Conservation (phyloP, 2,113 vertebrate species). For the Ceyx cyanopectus region DNA sequence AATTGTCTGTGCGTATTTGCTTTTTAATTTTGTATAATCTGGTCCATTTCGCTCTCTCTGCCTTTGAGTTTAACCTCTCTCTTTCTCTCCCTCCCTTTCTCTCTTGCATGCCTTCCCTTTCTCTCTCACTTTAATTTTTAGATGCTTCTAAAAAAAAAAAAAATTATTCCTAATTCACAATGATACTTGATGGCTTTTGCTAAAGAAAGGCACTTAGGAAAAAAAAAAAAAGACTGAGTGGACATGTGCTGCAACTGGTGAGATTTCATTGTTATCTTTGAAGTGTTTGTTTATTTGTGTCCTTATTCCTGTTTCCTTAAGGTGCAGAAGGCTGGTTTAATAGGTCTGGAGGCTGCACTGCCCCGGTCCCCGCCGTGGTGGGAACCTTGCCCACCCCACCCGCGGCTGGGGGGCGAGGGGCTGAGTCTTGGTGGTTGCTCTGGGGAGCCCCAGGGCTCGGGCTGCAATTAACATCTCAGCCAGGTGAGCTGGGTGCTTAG, state of each 20-base stretch:
- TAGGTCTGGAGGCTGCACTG: neutral
- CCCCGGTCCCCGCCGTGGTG: neutral
- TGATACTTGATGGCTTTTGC: constrained; percentile 76
- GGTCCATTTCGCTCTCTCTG: constrained; percentile 85
- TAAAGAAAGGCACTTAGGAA: constrained; percentile 71
- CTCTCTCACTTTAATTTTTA: constrained; percentile 74
- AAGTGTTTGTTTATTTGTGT: constrained; percentile 58
- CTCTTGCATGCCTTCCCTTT: constrained; percentile 36
- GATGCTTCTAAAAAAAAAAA: constrained; percentile 53
- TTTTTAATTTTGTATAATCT: constrained; percentile 92
- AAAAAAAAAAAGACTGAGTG: constrained; percentile 47
- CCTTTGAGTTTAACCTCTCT: constrained; percentile 84
- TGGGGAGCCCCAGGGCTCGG: no score
- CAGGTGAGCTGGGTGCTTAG: neutral
- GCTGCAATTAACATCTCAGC: accelerated
- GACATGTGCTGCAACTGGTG: constrained; percentile 51
- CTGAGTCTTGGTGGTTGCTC: neutral
- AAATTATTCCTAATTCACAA: constrained; percentile 68
- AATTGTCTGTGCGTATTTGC: constrained; percentile 87
- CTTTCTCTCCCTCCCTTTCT: constrained; percentile 59
- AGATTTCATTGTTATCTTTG: constrained; percentile 61
- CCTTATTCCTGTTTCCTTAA: constrained; percentile 5
- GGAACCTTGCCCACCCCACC: accelerated
- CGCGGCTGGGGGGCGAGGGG: neutral
- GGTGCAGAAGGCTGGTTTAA: neutral